phyloP scores from a whole-genome alignment of 2,113 vertebrate genomes.

The Equus quagga region DNA sequence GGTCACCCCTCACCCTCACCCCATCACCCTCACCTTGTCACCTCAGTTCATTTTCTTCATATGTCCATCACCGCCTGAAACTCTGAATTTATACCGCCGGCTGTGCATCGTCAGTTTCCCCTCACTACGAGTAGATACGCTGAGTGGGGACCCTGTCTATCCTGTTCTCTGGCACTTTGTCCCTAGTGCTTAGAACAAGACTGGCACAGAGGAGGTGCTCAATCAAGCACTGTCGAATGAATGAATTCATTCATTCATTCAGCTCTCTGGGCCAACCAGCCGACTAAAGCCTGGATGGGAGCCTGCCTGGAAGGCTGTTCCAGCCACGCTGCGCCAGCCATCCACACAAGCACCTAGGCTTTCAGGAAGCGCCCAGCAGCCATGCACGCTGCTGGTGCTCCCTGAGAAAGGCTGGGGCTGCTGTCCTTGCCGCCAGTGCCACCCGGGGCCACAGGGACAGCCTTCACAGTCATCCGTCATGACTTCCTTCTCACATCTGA shows the following conservation, averaged over 20 bases:
- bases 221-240: background rate
- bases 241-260: background rate
- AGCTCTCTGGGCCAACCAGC: background rate
- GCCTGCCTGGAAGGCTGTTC: background rate
- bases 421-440: background rate
- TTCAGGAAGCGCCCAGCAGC: background rate
- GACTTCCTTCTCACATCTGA: background rate
- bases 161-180: background rate
- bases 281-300: background rate
- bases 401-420: background rate
- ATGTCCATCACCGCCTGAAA: background rate
- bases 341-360: background rate
- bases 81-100: background rate
- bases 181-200: no score
- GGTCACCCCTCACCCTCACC: background rate
- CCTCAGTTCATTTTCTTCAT: background rate
- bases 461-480: background rate
- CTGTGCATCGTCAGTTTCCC: background rate
- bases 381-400: background rate
- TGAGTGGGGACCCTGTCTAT: background rate
- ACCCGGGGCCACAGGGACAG: background rate
- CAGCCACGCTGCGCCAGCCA: background rate
- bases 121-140: background rate
- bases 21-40: no score
- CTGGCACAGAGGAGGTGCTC: background rate